These are phyloP conservation scores for Candoia aspera DNA, from an alignment of 2,113 vertebrate genomes.

Conservation along the genomic window DNA sequence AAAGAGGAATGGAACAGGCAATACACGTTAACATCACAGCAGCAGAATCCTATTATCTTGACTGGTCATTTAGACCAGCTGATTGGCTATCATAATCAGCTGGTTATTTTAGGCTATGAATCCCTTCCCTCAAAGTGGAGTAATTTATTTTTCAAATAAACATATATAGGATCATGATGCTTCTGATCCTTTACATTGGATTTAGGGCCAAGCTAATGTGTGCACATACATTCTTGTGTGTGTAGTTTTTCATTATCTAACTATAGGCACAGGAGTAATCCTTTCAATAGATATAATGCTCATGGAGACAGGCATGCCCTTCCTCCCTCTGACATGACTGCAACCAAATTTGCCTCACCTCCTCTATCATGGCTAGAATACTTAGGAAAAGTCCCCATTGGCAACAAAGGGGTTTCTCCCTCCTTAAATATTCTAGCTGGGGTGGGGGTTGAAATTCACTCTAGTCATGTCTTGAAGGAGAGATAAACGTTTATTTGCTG, in stretches of 20 bases:
- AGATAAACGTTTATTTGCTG: not conserved
- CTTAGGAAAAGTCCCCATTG: too few relatives aligned
- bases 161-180: not conserved
- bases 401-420: too few relatives aligned
- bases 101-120: too few relatives aligned
- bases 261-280: not conserved
- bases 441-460: not conserved
- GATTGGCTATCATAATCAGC: not conserved
- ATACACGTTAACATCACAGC: not conserved
- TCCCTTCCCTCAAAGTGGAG: not conserved
- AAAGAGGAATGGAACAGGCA: not conserved
- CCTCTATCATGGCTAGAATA: not conserved
- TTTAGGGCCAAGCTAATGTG: not conserved
- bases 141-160: not conserved
- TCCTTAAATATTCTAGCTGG: not conserved
- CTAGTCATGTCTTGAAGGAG: not conserved
- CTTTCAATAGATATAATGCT: not conserved
- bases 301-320: too few relatives aligned
- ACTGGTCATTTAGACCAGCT: not conserved
- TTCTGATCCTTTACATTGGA: not conserved
- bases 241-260: not conserved
- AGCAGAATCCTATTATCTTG: not conserved
- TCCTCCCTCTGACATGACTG: too few relatives aligned
- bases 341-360: too few relatives aligned
- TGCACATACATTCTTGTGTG: not conserved